Percentiles rank a stretch among this genome's conserved stretches.
Conservation (phyloP, 2,888 invertebrate genomes). For the Coecobrya sp. region DNA sequence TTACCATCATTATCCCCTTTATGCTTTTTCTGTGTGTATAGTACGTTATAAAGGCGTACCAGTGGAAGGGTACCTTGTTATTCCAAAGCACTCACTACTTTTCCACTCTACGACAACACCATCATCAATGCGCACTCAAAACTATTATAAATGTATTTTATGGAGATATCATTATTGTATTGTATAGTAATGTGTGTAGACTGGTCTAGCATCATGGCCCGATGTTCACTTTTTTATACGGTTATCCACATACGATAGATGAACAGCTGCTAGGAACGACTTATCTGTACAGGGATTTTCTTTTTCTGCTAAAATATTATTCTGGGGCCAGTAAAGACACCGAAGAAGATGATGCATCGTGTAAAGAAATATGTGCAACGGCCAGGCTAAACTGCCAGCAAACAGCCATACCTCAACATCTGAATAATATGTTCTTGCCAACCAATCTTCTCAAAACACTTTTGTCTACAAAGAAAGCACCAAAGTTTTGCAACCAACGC, state of each 20-base stretch:
- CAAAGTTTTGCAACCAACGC: background rate
- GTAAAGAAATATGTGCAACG: slow-evolving; percentile 1
- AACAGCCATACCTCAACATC: slow-evolving; percentile 1
- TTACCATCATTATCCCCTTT: slow-evolving; percentile 39
- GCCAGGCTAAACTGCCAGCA: background rate
- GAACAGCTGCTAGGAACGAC: slow-evolving; percentile 71
- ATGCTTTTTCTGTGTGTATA: background rate
- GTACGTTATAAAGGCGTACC: background rate
- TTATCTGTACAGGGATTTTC: slow-evolving; percentile 31
- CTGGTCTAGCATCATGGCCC: background rate
- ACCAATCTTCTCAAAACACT: slow-evolving; percentile 18
- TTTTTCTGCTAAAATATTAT: slow-evolving; percentile 10
- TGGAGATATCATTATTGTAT: slow-evolving; percentile 71
- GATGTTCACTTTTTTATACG: slow-evolving; percentile 9
- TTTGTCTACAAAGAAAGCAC: background rate
- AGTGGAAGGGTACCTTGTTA: slow-evolving; percentile 31
- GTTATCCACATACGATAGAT: slow-evolving; percentile 19
- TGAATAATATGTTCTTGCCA: background rate
- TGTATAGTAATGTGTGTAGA: background rate
- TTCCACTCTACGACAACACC: background rate
- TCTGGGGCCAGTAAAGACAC: background rate
- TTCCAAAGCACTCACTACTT: slow-evolving; percentile 45
- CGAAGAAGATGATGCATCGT: slow-evolving; percentile 25
- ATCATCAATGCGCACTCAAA: slow-evolving; percentile 27
- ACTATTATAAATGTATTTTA: slow-evolving; percentile 59